These are phyloP conservation scores for Chymomyza procnemis DNA, from an alignment of 2,888 invertebrate genomes.

Conservation along the genomic window DNA sequence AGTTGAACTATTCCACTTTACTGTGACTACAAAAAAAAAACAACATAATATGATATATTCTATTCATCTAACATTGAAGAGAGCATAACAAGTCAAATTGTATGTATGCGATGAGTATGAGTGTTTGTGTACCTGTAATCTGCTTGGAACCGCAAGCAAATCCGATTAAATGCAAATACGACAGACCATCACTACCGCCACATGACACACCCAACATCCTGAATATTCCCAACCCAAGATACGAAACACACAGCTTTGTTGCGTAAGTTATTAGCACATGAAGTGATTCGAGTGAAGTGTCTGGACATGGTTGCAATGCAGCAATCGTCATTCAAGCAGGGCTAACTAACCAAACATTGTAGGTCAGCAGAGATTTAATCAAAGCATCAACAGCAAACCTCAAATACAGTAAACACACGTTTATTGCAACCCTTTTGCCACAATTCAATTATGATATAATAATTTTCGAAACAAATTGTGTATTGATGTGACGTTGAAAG, in stretches of 20 bases:
- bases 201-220: constrained; percentile 5
- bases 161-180: constrained; percentile 71
- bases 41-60: constrained; percentile 64
- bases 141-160: constrained; percentile 46
- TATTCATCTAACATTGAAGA: constrained; percentile 9
- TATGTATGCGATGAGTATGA: not conserved
- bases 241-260: constrained; percentile 55
- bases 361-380: not conserved
- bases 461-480: too few species aligned
- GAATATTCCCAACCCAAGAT: not conserved
- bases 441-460: not conserved
- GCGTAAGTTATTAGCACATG: constrained; percentile 61
- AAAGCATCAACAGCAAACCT: constrained; percentile 9
- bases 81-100: not conserved
- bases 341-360: not conserved
- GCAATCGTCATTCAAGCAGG: constrained; percentile 43
- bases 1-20: too few species aligned
- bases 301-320: constrained; percentile 52
- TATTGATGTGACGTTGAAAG: not conserved
- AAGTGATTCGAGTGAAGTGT: constrained; percentile 25
- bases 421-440: not conserved
- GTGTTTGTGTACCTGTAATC: constrained; percentile 53
- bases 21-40: constrained; percentile 16
- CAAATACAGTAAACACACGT: constrained; percentile 27
- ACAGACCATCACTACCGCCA: constrained; percentile 10